phyloP scores from a whole-genome alignment of 1,140 invertebrate genomes.

The Anthonomus grandis region DNA sequence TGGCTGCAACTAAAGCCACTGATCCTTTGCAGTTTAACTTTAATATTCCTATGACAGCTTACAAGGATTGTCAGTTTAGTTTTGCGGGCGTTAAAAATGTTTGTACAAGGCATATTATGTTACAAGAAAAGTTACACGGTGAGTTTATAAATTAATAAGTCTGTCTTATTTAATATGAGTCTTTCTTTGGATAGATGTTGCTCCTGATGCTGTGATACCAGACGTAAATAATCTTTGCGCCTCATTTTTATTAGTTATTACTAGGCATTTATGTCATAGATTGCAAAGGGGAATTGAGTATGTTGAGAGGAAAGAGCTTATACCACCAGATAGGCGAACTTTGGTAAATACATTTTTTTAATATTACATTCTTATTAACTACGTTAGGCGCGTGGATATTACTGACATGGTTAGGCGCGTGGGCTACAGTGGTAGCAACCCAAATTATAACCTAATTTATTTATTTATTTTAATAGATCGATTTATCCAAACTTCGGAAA shows the following conservation, averaged over 20 bases:
- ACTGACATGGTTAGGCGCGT: no score
- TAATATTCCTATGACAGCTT: conserved; percentile 56
- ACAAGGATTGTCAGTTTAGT: conserved; percentile 80
- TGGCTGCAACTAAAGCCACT: conserved; percentile 65
- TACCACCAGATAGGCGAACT: conserved; percentile 56
- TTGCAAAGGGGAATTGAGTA: conserved; percentile 80
- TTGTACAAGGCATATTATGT: conserved; percentile 53
- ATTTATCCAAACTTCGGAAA: no score
- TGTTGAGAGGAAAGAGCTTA: conserved; percentile 59
- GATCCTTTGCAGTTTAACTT: conserved; percentile 68
- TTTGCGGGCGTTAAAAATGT: conserved; percentile 71
- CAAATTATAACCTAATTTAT: no score
- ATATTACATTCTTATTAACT: neutral
- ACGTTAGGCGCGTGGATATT: no score
- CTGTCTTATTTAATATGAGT: no score
- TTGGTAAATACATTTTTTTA: conserved; percentile 60
- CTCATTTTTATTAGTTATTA: conserved; percentile 71
- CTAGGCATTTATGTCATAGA: conserved; percentile 76
- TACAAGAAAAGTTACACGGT: conserved; percentile 60
- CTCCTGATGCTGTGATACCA: conserved; percentile 69
- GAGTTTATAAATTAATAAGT: neutral
- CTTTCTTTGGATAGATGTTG: conserved; percentile 36
- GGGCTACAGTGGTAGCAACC: no score
- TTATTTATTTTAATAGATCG: no score
- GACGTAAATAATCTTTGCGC: conserved; percentile 84